Conservation (phyloP, 2,113 vertebrate genomes). For the Pyxicephalus adspersus region DNA sequence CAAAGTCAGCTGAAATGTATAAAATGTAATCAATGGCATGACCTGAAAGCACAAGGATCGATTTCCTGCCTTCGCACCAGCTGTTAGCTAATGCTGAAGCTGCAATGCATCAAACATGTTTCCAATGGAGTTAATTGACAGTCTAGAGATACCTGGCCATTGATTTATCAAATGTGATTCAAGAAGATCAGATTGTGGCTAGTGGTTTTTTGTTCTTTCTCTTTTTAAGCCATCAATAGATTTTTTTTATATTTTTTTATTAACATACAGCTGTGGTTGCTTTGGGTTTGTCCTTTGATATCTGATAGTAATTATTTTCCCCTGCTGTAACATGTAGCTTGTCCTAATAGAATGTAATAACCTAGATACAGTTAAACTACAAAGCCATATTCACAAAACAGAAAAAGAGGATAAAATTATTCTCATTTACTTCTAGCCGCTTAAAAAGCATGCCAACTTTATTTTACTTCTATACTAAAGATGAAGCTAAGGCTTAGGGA, state of each 20-base stretch:
- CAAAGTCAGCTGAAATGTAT: conserved; percentile 42
- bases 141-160: conserved; percentile 21
- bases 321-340: background rate
- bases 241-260: conserved; percentile 11
- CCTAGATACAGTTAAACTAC: background rate
- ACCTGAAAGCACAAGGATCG: conserved; percentile 33
- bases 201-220: conserved; percentile 12
- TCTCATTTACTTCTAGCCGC: background rate
- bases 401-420: no score
- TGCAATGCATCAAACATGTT: background rate
- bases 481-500: no score
- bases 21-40: conserved; percentile 34
- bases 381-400: no score
- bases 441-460: no score
- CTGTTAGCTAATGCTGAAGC: conserved; percentile 9
- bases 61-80: conserved; percentile 33
- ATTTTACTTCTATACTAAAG: no score
- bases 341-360: background rate
- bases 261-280: conserved; percentile 10
- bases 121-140: conserved; percentile 39
- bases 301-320: conserved; percentile 9
- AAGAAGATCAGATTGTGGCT: conserved; percentile 22
- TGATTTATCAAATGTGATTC: conserved; percentile 47
- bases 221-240: conserved; percentile 24
- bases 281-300: conserved; percentile 15